Percentiles rank a stretch among this genome's conserved stretches.
Evolutionary conservation across 2,113 vertebrate species (phyloP).

Genomic region (Microcebus ravelobensis): DNA sequence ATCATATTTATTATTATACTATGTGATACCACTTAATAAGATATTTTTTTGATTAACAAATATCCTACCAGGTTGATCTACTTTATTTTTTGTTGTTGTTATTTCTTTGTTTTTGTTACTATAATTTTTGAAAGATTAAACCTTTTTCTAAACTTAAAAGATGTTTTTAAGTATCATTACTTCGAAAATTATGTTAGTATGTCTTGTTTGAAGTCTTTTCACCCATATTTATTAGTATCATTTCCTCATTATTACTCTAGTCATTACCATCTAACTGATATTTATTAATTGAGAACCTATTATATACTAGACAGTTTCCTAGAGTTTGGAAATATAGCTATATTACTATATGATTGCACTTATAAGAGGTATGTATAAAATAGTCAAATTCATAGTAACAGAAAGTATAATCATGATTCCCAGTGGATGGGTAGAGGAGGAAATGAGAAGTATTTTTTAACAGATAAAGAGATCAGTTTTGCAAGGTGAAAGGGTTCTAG

Average conservation of each 20-base stretch:
- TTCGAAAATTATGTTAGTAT: background rate
- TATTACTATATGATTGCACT: background rate
- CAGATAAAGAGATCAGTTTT: background rate
- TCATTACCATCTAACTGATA: background rate
- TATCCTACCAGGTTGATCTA: background rate
- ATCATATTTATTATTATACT: background rate
- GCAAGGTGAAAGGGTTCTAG: background rate
- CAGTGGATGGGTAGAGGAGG: background rate
- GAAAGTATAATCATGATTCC: background rate
- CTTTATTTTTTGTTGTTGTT: background rate
- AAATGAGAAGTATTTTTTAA: background rate
- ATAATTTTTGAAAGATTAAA: background rate
- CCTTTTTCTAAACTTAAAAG: background rate
- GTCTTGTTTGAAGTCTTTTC: background rate
- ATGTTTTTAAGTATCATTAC: background rate
- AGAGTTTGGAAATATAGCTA: background rate
- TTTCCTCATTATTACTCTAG: background rate
- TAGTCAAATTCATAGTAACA: background rate
- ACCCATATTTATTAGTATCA: background rate
- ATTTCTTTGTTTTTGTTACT: background rate
- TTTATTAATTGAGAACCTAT: background rate
- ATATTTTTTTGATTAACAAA: background rate
- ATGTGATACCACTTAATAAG: background rate
- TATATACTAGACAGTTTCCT: background rate
- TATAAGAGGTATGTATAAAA: background rate